Percentiles rank a stretch among this genome's conserved stretches.
Evolutionary conservation across 2,113 vertebrate genomes (phyloP).

Genomic region (Nesogale talazaci): DNA sequence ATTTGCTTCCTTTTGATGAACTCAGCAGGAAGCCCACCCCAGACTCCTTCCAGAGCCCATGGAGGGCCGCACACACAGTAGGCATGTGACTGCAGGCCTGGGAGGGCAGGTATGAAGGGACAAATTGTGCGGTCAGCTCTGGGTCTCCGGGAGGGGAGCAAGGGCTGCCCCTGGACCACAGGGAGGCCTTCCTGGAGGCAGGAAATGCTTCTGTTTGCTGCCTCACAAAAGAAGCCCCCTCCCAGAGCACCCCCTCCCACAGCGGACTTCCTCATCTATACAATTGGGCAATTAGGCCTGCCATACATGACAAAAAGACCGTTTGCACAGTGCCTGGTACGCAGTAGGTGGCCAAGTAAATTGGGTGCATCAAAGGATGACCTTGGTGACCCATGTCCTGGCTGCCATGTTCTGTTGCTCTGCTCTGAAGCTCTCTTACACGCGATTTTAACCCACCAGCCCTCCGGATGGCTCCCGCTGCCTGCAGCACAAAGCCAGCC

Average conservation of each 20-base stretch:
- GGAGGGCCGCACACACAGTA: fast-evolving
- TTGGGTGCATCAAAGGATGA: neutral
- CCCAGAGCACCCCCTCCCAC: fast-evolving
- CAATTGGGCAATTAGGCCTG: neutral
- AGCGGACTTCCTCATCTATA: neutral
- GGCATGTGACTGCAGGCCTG: neutral
- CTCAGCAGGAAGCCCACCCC: conserved; percentile 21
- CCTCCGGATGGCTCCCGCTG: fast-evolving
- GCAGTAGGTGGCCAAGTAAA: neutral
- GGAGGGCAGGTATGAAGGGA: neutral
- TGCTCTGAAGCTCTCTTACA: neutral
- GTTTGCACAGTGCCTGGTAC: too few species aligned
- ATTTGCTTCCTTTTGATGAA: conserved; percentile 76
- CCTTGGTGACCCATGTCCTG: fast-evolving
- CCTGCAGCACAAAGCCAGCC: neutral
- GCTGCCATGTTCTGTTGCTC: neutral
- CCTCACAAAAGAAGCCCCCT: neutral
- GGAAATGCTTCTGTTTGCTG: neutral
- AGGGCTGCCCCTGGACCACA: neutral
- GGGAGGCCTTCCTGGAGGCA: neutral
- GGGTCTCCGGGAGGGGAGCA: neutral
- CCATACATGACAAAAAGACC: neutral
- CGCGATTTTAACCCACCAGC: fast-evolving
- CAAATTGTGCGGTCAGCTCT: neutral
- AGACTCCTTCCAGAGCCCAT: neutral